Percentiles rank a stretch among this genome's conserved stretches.
Conservation (phyloP, 2,113 vertebrate species). For the Apus apus region DNA sequence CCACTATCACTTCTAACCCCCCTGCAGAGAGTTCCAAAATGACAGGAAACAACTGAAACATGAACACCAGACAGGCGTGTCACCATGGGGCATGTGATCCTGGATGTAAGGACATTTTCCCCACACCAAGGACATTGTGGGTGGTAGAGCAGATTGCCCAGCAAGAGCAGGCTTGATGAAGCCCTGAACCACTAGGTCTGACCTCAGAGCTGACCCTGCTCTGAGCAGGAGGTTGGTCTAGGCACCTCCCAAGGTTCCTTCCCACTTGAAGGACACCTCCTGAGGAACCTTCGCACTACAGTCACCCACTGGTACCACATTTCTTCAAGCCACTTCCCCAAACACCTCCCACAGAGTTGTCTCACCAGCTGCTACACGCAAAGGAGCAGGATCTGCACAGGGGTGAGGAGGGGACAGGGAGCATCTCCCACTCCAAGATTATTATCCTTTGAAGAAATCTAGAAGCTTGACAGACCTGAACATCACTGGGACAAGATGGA, state of each 20-base stretch:
- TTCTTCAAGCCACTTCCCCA: neutral
- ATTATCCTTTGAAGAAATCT: neutral
- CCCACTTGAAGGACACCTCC: neutral
- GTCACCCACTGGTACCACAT: rapidly evolving
- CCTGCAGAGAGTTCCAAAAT: neutral
- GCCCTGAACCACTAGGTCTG: neutral
- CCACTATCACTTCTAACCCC: neutral
- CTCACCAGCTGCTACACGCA: neutral
- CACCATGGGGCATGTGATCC: rapidly evolving
- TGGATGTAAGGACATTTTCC: rapidly evolving
- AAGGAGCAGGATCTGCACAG: neutral
- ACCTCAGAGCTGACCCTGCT: neutral
- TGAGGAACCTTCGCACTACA: neutral
- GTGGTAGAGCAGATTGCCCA: neutral
- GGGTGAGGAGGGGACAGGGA: no score
- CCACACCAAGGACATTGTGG: rapidly evolving
- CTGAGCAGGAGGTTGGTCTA: neutral
- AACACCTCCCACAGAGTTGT: rapidly evolving
- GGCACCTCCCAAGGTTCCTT: neutral
- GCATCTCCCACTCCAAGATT: rapidly evolving
- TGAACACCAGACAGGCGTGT: rapidly evolving
- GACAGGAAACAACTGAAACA: rapidly evolving
- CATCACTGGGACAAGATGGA: rapidly evolving
- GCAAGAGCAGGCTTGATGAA: rapidly evolving
- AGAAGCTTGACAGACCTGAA: neutral